Evolutionary conservation across 2,888 invertebrate genomes (phyloP).

Genomic region (Thumatha senex): DNA sequence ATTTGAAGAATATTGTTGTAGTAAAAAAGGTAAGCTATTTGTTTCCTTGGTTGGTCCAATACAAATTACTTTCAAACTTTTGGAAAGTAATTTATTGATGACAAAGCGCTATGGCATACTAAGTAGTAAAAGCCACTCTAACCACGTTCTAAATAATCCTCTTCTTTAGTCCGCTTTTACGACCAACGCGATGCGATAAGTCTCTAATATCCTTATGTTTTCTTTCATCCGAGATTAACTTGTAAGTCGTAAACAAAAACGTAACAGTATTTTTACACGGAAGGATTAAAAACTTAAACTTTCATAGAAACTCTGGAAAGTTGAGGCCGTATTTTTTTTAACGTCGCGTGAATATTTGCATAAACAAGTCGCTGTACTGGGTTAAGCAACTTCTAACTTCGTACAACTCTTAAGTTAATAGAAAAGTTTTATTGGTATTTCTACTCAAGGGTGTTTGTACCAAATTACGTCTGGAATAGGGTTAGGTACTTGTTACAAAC

Average conservation of each 20-base stretch:
- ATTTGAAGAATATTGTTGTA: too few relatives aligned
- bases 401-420: slow-evolving; percentile 47
- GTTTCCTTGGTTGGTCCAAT: too few relatives aligned
- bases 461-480: slow-evolving; percentile 21
- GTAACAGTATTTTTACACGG: not conserved
- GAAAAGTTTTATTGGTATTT: slow-evolving; percentile 48
- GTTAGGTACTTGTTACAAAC: slow-evolving; percentile 18
- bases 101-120: not conserved
- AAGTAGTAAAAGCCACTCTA: slow-evolving; percentile 6
- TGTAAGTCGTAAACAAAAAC: slow-evolving; percentile 4
- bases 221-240: slow-evolving; percentile 8
- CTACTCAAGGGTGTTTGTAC: slow-evolving; percentile 33
- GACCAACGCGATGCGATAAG: slow-evolving; percentile 7
- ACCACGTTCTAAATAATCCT: slow-evolving; percentile 6
- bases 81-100: not conserved
- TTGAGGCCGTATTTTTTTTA: slow-evolving; percentile 13
- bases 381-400: slow-evolving; percentile 44
- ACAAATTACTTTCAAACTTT: not conserved
- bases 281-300: slow-evolving; percentile 3
- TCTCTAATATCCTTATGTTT: slow-evolving; percentile 3
- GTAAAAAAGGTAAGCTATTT: too few relatives aligned
- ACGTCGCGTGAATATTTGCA: slow-evolving; percentile 40
- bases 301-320: not conserved
- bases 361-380: slow-evolving; percentile 44
- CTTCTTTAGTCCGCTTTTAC: slow-evolving; percentile 12